Evolutionary conservation across 2,888 invertebrate species (phyloP).

Genomic region (Argyresthia albistria): DNA sequence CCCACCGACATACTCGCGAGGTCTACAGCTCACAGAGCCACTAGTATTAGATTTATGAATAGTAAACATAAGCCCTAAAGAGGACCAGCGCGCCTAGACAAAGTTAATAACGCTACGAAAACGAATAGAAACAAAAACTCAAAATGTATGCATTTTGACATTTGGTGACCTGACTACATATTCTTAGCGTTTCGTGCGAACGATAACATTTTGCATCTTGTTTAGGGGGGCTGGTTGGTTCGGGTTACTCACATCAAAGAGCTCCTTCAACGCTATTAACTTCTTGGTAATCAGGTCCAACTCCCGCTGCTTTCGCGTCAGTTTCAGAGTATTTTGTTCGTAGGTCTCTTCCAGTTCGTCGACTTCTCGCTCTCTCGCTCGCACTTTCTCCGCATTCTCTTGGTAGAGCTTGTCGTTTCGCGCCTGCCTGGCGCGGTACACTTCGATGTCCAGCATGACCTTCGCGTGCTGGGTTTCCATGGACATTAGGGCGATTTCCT

Average conservation of each 20-base stretch:
- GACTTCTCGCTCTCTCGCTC: constrained; percentile 44
- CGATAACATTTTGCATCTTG: too few species aligned
- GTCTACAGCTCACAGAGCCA: too few species aligned
- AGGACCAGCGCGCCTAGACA: too few species aligned
- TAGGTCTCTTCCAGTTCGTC: constrained; percentile 38
- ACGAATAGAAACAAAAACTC: too few species aligned
- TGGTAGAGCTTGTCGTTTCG: constrained; percentile 41
- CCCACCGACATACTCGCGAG: too few species aligned
- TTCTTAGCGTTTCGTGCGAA: too few species aligned
- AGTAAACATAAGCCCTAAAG: too few species aligned
- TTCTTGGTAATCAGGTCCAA: constrained; percentile 49
- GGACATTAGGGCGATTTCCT: constrained; percentile 68
- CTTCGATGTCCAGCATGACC: constrained; percentile 72
- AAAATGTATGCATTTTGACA: too few species aligned
- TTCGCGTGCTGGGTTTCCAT: constrained; percentile 74
- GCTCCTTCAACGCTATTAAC: constrained; percentile 35
- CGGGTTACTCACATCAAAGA: constrained; percentile 47
- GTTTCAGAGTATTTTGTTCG: constrained; percentile 32
- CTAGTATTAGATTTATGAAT: too few species aligned
- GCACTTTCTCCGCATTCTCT: constrained; percentile 32
- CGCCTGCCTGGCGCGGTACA: constrained; percentile 46
- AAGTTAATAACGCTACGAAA: too few species aligned
- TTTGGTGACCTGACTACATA: too few species aligned
- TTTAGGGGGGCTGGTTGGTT: too few species aligned
- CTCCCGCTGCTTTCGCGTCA: constrained; percentile 52